Percentiles rank a stretch among this genome's conserved stretches.
These are phyloP conservation scores for Yoshiicerus persimilis DNA, from an alignment of 1,140 invertebrate genomes.

Conservation along the genomic window DNA sequence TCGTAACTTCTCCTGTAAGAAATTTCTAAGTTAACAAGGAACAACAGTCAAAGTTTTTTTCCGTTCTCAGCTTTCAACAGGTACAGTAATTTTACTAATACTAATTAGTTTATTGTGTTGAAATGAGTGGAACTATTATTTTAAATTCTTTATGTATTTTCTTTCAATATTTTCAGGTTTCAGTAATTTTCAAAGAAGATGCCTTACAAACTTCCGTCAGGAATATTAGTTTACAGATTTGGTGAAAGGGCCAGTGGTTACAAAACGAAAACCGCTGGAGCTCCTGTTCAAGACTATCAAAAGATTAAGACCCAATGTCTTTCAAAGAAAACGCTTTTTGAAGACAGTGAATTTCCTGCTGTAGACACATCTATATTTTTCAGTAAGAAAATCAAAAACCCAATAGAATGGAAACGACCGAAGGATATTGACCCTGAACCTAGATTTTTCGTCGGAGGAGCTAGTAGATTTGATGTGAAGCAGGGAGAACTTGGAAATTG, in stretches of 20 bases:
- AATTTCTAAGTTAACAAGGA: not conserved
- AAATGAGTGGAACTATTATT: too few species aligned
- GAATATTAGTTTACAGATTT: conserved; percentile 27
- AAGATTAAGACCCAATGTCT: conserved; percentile 70
- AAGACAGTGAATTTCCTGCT: not conserved
- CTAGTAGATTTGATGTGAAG: conserved; percentile 92
- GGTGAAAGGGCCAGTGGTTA: conserved; percentile 33
- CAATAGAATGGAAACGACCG: not conserved
- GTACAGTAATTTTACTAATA: too few species aligned
- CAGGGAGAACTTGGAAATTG: conserved; percentile 96
- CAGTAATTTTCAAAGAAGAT: not conserved
- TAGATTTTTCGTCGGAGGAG: conserved; percentile 89
- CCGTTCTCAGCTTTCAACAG: too few species aligned
- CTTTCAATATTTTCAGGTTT: not conserved
- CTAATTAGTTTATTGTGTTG: too few species aligned
- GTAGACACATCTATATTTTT: not conserved
- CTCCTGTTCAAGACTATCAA: conserved; percentile 70
- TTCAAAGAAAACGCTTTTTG: conserved; percentile 50
- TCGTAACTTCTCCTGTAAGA: not conserved
- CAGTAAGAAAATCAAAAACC: not conserved
- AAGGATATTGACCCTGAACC: conserved; percentile 82
- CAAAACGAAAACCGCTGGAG: conserved; percentile 50
- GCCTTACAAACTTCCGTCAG: conserved; percentile 25
- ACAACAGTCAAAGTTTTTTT: too few species aligned
- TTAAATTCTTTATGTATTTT: too few species aligned